Percentiles rank a stretch among this genome's conserved stretches.
Evolutionary conservation across 2,797 vertebrate genomes (phyloP).

Genomic region (Sternotherus odoratus): DNA sequence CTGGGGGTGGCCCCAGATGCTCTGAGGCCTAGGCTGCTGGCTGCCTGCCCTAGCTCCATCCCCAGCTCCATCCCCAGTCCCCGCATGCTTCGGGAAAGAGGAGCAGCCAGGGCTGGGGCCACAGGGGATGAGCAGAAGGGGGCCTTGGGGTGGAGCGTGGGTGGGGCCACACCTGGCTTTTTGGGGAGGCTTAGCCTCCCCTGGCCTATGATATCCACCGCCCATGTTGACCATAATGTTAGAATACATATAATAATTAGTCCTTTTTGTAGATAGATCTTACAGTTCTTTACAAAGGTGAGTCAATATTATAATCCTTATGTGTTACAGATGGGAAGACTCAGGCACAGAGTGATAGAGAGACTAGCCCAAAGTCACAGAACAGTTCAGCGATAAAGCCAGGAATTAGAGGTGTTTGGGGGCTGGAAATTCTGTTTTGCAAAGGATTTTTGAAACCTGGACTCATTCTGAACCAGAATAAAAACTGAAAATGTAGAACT

Average conservation of each 20-base stretch:
- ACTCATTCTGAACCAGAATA: not conserved
- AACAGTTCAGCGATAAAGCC: not conserved
- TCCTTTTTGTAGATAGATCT: not conserved
- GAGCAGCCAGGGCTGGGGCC: no score
- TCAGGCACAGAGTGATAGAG: not conserved
- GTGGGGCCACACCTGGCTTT: no score
- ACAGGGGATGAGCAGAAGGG: no score
- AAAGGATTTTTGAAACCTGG: not conserved
- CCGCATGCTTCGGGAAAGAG: no score
- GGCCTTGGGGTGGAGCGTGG: no score
- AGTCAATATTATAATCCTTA: not conserved
- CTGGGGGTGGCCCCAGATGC: no score
- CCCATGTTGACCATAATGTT: fast-evolving
- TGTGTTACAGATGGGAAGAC: not conserved
- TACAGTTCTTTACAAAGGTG: not conserved
- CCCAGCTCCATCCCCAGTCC: no score
- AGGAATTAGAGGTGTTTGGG: not conserved
- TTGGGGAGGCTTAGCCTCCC: no score
- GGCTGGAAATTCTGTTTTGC: not conserved
- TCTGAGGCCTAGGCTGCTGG: no score
- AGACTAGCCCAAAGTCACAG: not conserved
- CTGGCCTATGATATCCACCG: no score
- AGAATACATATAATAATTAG: not conserved
- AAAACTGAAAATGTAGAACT: conserved; percentile 11
- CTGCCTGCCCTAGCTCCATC: no score